Evolutionary conservation across 1,140 invertebrate genomes (phyloP), one percentile per base, ranked within the genome.

Genomic region (Vanessa atalanta): DNA sequence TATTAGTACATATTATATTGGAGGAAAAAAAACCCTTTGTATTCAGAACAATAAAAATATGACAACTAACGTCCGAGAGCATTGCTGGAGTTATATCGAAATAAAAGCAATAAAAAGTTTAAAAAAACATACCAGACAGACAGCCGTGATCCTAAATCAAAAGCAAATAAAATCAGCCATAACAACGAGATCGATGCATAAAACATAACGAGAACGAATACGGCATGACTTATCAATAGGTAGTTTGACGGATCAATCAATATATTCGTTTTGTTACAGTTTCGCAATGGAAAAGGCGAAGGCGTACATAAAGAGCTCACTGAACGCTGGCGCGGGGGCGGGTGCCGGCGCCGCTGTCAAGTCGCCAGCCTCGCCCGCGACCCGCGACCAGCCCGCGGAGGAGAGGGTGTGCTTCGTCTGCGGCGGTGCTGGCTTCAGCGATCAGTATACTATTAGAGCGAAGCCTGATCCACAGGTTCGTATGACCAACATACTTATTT

Each of bases 391-490:
- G 69, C 73, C 78, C 13, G 83, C 83, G 13, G 88, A 88, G 60
- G 83, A 76, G 64, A 87, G 88, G 75, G 88, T 96, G 70, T 98
- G 97, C 93, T 98, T 97, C 92, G 97, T 98, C 15, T 98, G 97
- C 93, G 97, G 97, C 43, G 96, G 95, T 70, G 92, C 94, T 16
- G 95, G 95, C 73, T 95, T 96, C 82, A 93, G 94, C 53, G 96
- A 97, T 65, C 94, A 95, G 77, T 96, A 95, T 88, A 94, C 94
- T 83, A 85, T 97, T 37, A 93, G 95, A 78, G 94, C 95, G 16
- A 96, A 96, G 83, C 95, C 95, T 15, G 94, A 94, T 73, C 92
- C 85, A 8, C 89, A 91, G 87, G 89, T 91, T 37, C 37, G 72
- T 73, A 63, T 55, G 53, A 50, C 1, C 3, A n/a, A 23, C 9